A percentile compares a stretch with the other conserved stretches of the same genome.
phyloP scores from a whole-genome alignment of 35 echinoderm and acorn worm species.

The Ptychodera flava region DNA sequence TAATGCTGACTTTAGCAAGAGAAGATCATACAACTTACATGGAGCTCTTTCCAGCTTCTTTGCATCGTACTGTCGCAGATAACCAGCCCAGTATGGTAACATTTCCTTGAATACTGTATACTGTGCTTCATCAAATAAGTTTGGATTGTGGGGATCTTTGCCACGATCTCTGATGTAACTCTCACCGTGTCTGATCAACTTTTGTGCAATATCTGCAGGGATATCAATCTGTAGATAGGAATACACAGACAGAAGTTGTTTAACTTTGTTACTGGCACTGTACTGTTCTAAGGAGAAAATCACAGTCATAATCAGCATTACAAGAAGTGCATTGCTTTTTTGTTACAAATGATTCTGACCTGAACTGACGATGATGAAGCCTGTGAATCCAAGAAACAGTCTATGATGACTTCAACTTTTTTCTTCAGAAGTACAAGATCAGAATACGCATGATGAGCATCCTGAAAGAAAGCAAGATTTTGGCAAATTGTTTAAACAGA shows the following conservation, averaged over 20 bases:
- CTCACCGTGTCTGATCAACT: constrained; percentile 47
- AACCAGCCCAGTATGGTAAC: constrained; percentile 84
- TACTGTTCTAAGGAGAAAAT: no score
- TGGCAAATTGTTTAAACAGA: no score
- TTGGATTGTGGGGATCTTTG: constrained; percentile 80
- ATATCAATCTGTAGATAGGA: constrained; percentile 66
- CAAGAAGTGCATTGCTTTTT: no score
- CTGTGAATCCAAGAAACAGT: constrained; percentile 78
- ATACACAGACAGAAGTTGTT: no score
- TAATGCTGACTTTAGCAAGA: no score
- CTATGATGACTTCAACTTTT: constrained; percentile 81
- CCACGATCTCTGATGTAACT: constrained; percentile 76
- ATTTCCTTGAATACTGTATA: constrained; percentile 88
- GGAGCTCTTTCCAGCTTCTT: constrained; percentile 40
- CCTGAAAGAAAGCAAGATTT: constrained; percentile 33
- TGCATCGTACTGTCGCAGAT: constrained; percentile 53
- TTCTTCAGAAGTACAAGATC: constrained; percentile 52
- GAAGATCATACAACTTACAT: constrained; percentile 76
- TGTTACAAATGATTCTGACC: constrained; percentile 34
- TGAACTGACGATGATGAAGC: constrained; percentile 31
- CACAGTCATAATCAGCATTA: no score
- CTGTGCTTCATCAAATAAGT: constrained; percentile 86
- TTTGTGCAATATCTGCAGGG: constrained; percentile 49
- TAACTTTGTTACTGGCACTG: no score
- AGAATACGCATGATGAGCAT: constrained; percentile 42